Evolutionary conservation across 2,113 vertebrate genomes (phyloP), one percentile per base, ranked within the genome.

Genomic region (Ariopsis seemanni): DNA sequence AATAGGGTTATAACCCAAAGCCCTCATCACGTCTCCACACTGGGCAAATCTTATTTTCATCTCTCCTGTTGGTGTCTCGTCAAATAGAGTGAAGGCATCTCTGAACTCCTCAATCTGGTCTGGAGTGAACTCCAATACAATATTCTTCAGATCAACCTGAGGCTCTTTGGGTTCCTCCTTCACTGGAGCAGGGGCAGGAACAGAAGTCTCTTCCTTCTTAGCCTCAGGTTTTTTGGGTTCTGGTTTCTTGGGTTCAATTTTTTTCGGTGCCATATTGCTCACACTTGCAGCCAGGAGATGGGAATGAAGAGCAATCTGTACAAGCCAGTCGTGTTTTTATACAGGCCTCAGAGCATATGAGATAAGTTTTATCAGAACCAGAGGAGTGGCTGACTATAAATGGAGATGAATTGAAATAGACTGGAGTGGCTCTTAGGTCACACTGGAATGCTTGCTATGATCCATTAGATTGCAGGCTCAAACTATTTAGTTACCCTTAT

Each of bases 1-100:
- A 93, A 98, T 99, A 22, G 98, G 98, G 92, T 99, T 99, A 95
- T 99, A 97, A 8, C 98, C 98, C 0, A 99, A 95, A 0, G 98
- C 98, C 12, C 98, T 93, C 42, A 99, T 95, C 42, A 99, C 96
- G 0, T 99, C 98, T 0, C 98, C 98, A 0, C 98, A 99, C 92
- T 99, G 98, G 0, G 94, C 93, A 0, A 94, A 98, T 30, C 92
- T 94, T 92, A 99, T 98, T 95, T 99, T 99, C 98, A 99, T 96
- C 91, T 97, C 96, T 1, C 97, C 97, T 0, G 91, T 27, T 0
- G 97, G 95, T 0, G 97, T 99, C 87, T 96, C 95, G 71, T 99
- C 97, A 6, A 99, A 99, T 82, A 99, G 93, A 0, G 97, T 95
- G 86, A 99, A 99, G 78, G 98, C 98, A 63, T 99, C 98, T 85